Evolutionary conservation across 2,797 vertebrate genomes (phyloP), one percentile per base, ranked within the genome.

Genomic region (Bryconaethiops microstoma): DNA sequence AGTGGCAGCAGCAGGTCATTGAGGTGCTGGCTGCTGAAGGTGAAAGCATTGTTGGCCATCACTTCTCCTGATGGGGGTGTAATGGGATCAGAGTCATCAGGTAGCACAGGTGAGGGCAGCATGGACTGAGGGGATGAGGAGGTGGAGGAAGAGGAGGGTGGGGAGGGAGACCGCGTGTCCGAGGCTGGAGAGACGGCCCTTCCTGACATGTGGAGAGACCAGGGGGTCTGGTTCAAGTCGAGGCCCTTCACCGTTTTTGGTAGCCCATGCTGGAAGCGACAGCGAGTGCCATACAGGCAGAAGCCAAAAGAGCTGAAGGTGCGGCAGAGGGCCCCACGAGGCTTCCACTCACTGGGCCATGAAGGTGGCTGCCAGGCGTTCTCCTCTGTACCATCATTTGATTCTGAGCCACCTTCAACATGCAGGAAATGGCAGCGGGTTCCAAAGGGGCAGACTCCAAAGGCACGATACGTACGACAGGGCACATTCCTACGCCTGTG

Each of bases 21-120:
- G 25, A 95, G 87, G 76, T 95, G 93, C 84, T 94, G 93, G 68
- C 92, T 93, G 85, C 94, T 94, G 86, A 95, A 95, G 39, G 92
- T 91, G 85, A 95, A 95, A 2, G 93, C 94, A 0, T 94, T 94
- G 84, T 92, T 88, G 50, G 90, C 93, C 0, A 80, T 52, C 0
- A 71, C 72, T 17, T 90, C 91, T 0, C 84, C 83, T 0, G 91
- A 83, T 0, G 88, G 90, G 0, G 94, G 91, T 19, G 82, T 42
- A 0, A 89, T 59, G 0, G 92, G 88, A 2, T 91, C 88, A 7
- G 83, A 64, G 29, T 87, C 86, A 1, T 88, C 85, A 16, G 83
- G 85, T 40, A 83, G 86, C 10, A 68, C 77, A 0, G 86, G 79
- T 0, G 91, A 88, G 0, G 69, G 48, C 21, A 91, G 81, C 0